Evolutionary conservation across 2,888 invertebrate genomes (phyloP).

Genomic region (Acanthopleura granulata): DNA sequence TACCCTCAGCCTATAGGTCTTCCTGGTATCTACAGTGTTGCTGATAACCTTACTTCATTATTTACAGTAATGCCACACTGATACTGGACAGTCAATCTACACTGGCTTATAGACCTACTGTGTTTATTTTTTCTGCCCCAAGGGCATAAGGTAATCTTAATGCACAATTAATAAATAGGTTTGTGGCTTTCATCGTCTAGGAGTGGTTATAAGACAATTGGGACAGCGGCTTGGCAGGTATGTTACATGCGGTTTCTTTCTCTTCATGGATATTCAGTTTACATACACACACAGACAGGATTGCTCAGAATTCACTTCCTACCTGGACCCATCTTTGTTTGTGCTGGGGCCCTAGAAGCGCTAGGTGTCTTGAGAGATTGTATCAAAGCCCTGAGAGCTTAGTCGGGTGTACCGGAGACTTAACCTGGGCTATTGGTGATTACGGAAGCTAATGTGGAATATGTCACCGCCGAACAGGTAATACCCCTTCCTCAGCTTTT

Average conservation of each 20-base stretch:
- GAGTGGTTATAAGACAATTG: background rate
- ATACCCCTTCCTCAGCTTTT: too few relatives aligned
- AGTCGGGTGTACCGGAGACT: background rate
- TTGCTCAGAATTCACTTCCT: background rate
- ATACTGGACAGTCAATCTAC: too few relatives aligned
- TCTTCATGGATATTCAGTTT: background rate
- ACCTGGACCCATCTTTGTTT: background rate
- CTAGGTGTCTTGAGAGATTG: background rate
- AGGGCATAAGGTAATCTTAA: background rate
- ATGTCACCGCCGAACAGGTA: too few relatives aligned
- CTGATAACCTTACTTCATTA: too few relatives aligned
- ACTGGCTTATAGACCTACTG: too few relatives aligned
- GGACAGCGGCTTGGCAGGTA: too few relatives aligned
- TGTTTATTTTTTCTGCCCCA: background rate
- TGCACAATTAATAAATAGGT: constrained; percentile 1
- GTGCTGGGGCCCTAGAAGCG: background rate
- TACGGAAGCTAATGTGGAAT: background rate
- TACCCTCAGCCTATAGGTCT: too few relatives aligned
- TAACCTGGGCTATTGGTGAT: background rate
- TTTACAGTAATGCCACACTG: too few relatives aligned
- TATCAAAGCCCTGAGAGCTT: background rate
- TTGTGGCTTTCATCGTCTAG: background rate
- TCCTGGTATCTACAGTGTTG: too few relatives aligned
- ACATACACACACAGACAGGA: background rate
- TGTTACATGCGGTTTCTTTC: background rate